Percentiles rank a stretch among this genome's conserved stretches.
Conservation (phyloP, 2,797 vertebrate genomes). For the Babyrousa celebensis region DNA sequence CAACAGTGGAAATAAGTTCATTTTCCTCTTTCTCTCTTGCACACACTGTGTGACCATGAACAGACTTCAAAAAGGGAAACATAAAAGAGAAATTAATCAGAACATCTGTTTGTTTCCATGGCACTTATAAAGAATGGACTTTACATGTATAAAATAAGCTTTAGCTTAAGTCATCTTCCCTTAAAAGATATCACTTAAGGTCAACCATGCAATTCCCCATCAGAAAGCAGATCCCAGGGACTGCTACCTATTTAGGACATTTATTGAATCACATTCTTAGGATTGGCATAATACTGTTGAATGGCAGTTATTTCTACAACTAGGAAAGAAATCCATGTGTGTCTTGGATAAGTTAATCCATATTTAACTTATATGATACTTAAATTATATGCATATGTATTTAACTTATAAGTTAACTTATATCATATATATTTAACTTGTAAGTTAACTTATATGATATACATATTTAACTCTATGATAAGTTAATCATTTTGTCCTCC, state of each 20-base stretch:
- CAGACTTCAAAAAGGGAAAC: background rate
- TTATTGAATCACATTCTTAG: background rate
- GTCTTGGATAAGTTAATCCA: no score
- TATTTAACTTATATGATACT: no score
- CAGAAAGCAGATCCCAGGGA: background rate
- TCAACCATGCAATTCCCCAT: background rate
- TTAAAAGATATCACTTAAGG: background rate
- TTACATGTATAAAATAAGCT: slow-evolving; percentile 24
- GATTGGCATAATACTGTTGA: background rate
- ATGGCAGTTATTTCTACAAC: background rate
- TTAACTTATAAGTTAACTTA: no score
- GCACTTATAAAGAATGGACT: background rate
- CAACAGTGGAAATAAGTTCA: background rate
- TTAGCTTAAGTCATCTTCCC: background rate
- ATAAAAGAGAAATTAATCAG: background rate
- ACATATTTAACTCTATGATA: background rate
- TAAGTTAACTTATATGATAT: no score
- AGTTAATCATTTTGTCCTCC: background rate
- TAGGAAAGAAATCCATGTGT: background rate
- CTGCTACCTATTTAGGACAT: background rate
- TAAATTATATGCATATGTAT: no score
- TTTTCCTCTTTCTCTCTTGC: background rate
- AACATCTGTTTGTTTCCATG: background rate
- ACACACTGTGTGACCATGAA: background rate
- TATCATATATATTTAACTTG: no score